A percentile compares a stretch with the other conserved stretches of the same genome.
Conservation (phyloP, 2,888 invertebrate genomes). For the Orthosia cruda region DNA sequence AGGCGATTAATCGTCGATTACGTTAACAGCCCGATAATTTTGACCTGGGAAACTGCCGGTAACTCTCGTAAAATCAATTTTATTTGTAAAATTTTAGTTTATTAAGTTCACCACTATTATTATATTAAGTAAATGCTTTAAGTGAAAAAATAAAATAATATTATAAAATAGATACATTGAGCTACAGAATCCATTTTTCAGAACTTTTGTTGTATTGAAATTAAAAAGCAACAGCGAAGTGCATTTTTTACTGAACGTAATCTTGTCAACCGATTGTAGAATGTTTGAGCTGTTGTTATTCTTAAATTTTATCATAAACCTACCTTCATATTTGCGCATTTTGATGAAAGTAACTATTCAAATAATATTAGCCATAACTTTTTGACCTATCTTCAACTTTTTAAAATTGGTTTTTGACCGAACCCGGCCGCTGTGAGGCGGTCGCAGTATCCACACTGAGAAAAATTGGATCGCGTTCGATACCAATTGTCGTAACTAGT, state of each 20-base stretch:
- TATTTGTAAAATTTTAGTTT: background rate
- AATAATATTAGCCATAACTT: background rate
- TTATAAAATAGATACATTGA: background rate
- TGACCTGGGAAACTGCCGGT: too few relatives aligned
- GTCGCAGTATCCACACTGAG: slow-evolving; percentile 2
- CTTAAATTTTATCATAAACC: background rate
- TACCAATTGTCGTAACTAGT: slow-evolving; percentile 13
- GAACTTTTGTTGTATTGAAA: background rate
- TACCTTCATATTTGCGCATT: background rate
- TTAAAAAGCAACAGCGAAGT: background rate
- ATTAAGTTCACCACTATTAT: too few relatives aligned
- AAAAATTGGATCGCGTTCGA: slow-evolving; percentile 14
- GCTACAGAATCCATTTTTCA: background rate
- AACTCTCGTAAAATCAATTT: too few relatives aligned
- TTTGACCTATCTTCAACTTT: too few relatives aligned
- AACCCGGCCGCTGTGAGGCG: too few relatives aligned
- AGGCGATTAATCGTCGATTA: too few relatives aligned
- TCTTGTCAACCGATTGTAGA: background rate
- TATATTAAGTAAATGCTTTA: background rate
- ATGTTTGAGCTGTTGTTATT: background rate
- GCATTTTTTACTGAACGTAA: background rate
- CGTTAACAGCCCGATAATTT: too few relatives aligned
- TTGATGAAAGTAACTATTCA: background rate
- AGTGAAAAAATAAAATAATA: too few relatives aligned
- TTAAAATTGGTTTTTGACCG: too few relatives aligned